These are phyloP conservation scores for Tetranychus truncatus DNA, from an alignment of 2,888 invertebrate genomes.

Conservation along the genomic window DNA sequence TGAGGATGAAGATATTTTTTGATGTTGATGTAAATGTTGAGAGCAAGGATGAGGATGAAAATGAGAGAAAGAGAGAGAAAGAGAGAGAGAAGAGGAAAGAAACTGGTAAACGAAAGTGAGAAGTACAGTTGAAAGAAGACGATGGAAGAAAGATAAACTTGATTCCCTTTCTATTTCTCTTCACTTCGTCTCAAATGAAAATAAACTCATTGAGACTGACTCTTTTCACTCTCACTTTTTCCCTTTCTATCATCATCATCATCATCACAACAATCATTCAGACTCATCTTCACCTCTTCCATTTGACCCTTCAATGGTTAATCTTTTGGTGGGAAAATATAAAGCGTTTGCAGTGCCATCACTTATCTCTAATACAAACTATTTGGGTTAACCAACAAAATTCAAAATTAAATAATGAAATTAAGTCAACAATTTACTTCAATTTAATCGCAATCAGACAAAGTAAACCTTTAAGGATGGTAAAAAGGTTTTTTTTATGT, in stretches of 20 bases:
- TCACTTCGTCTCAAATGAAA: slow-evolving; percentile 8
- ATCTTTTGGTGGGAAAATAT: no score
- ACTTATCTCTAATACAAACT: no score
- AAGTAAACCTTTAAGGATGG: no score
- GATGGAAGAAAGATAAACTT: neutral
- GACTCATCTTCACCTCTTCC: no score
- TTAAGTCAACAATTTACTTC: no score
- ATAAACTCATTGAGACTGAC: neutral
- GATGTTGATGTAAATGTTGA: neutral
- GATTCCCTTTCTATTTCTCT: neutral
- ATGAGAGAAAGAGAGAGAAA: slow-evolving; percentile 5
- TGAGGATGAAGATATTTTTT: neutral
- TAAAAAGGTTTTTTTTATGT: no score
- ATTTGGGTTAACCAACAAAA: no score
- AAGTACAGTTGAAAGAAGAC: slow-evolving; percentile 1
- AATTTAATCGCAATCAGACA: no score
- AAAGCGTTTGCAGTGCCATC: no score
- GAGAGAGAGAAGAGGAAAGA: slow-evolving; percentile 10
- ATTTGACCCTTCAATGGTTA: no score
- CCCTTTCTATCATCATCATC: neutral
- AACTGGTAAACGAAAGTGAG: neutral
- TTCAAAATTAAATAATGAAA: no score
- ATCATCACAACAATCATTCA: no score
- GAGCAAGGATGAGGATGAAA: slow-evolving; percentile 2
- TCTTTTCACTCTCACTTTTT: neutral